Conservation (phyloP, 2,888 invertebrate genomes). For the Stenotaenia linearis region DNA sequence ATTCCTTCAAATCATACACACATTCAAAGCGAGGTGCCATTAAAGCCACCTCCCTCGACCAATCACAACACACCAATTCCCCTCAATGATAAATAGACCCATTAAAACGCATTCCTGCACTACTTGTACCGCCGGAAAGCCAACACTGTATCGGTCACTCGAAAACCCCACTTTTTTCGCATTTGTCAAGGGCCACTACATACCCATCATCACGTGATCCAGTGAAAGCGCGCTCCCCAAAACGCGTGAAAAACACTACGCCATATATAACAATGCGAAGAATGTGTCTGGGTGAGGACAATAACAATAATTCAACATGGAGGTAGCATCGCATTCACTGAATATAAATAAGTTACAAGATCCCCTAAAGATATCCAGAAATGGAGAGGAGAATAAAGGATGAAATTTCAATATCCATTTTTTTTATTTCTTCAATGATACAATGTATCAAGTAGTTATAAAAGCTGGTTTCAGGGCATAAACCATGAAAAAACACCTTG, state of each 20-base stretch:
- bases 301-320: conserved; percentile 11
- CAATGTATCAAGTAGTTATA: background rate
- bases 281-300: background rate
- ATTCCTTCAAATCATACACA: background rate
- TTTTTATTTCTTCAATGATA: background rate
- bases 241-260: background rate
- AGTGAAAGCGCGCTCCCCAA: background rate
- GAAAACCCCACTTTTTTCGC: background rate
- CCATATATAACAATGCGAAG: background rate
- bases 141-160: background rate
- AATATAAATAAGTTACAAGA: conserved; percentile 7
- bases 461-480: background rate
- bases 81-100: background rate
- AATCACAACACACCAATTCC: background rate
- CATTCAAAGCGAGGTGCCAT: background rate
- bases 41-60: background rate
- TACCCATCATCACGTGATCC: background rate
- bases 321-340: conserved; percentile 1
- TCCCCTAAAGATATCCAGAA: conserved; percentile 2
- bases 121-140: background rate
- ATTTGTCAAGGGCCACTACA: conserved; percentile 15
- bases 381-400: background rate
- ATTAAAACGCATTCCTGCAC: conserved; percentile 1
- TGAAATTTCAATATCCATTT: background rate
- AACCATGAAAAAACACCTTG: background rate